Evolutionary conservation across 1,140 invertebrate genomes (phyloP), one percentile per base, ranked within the genome.

Genomic region (Brachionus asplanchnoidis): DNA sequence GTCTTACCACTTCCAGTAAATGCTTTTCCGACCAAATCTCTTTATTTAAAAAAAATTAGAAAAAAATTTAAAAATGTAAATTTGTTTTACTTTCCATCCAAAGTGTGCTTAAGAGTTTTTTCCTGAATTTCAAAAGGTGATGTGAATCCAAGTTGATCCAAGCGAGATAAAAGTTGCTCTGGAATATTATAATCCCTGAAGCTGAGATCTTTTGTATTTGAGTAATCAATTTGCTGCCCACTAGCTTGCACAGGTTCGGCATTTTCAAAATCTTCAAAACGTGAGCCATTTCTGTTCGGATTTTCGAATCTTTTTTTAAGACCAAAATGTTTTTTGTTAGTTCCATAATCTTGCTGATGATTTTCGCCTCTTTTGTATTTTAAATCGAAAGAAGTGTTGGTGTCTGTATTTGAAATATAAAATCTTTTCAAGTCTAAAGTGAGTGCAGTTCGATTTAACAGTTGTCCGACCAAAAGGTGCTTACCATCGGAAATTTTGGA

Each of bases 1-100:
- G 84, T 85, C 46, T 85, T 85, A 17, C 84, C 84, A 56, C 60
- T 78, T 32, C 84, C 84, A 28, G 84, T 85, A 65, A 70, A 73
- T 26, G 82, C 82, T 42, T 68, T 73, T 40, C 60, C 82, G 2
- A 84, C 36, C 5, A 84, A 32, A 75, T 84, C 82, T 56, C 66
- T 84, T 11, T 66, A 26, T n/a, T 65, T 11, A 60, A 82, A 44
- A 60, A 68, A 36, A 65, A 5, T 65, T 23, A 28, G 6, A 65
- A 36, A 60, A 82, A 42, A 4, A 65, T 46, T 44, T 17, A 36
- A 14, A 14, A 4, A 42, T 6, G 9, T 12, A 65, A 40, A 14
- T 28, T 65, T 23, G 17, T 32, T 17, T 1, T 65, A 82, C 79
- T 46, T 82, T 82, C 79, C 79, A 17, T 32, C 65, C 17, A 82